A percentile compares a stretch with the other conserved stretches of the same genome.
Evolutionary conservation across 2,113 vertebrate species (phyloP).

Genomic region (Aspidoscelis tigris): DNA sequence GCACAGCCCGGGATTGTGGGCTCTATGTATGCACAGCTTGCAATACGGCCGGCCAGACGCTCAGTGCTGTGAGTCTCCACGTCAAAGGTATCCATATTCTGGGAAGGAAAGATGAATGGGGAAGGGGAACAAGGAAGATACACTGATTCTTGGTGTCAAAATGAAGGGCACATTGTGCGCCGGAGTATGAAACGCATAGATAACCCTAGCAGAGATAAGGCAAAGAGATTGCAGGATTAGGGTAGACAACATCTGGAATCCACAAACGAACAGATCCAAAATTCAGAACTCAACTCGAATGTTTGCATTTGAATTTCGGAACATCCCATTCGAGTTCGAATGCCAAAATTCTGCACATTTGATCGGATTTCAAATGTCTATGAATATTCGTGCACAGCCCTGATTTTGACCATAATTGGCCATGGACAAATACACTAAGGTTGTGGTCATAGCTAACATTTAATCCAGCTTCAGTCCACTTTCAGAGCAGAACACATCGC

Average conservation of each 20-base stretch:
- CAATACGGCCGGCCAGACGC: constrained; percentile 92
- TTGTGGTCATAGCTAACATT: no score
- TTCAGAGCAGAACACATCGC: no score
- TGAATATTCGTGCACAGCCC: no score
- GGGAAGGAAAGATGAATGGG: neutral
- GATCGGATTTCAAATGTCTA: no score
- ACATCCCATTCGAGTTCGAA: no score
- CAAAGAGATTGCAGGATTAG: neutral
- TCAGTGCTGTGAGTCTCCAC: constrained; percentile 91
- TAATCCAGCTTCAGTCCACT: no score
- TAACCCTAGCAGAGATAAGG: neutral
- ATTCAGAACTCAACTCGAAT: no score
- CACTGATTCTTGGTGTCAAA: neutral
- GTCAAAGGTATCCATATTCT: constrained; percentile 85
- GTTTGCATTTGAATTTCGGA: no score
- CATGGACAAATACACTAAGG: no score
- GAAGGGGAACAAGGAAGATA: neutral
- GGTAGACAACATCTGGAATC: neutral
- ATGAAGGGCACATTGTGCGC: neutral
- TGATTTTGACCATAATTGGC: no score
- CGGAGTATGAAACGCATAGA: neutral
- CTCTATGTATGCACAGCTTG: constrained; percentile 95
- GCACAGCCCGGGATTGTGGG: constrained; percentile 92
- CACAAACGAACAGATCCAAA: neutral
- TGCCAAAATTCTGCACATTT: no score